Conservation (phyloP, 2,888 invertebrate genomes). For the Crepidodera aurea region DNA sequence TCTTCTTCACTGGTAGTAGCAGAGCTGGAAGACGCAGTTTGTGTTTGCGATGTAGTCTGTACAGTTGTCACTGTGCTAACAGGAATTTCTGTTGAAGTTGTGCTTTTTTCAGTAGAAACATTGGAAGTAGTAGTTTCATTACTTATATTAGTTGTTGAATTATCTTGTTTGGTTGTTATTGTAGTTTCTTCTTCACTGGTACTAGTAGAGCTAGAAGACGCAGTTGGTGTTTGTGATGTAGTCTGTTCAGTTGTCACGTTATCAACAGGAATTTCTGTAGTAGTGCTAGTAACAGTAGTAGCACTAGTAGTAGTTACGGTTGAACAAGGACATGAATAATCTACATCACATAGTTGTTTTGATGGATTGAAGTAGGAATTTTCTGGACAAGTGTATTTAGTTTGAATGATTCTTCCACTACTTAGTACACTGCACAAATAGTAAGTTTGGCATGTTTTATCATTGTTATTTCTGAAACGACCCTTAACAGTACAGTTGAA, state of each 20-base stretch:
- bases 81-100: not conserved
- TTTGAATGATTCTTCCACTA: slow-evolving; percentile 52
- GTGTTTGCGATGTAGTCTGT: not conserved
- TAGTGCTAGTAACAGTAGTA: not conserved
- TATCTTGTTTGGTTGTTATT: no score
- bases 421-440: slow-evolving; percentile 43
- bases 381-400: slow-evolving; percentile 41
- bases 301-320: not conserved
- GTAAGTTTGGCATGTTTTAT: slow-evolving; percentile 49
- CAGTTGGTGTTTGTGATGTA: not conserved
- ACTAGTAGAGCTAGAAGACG: not conserved
- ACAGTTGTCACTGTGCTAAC: not conserved
- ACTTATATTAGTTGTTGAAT: no score
- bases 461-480: slow-evolving; percentile 59
- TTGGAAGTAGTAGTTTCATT: slow-evolving; percentile 7
- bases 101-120: not conserved
- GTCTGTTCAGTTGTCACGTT: not conserved
- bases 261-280: not conserved
- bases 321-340: slow-evolving; percentile 47
- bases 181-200: no score
- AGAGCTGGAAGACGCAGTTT: no score
- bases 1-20: not conserved
- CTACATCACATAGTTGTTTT: slow-evolving; percentile 46
- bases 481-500: slow-evolving; percentile 55
- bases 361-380: slow-evolving; percentile 43